Evolutionary conservation across 2,888 invertebrate species (phyloP).

Genomic region (Rotaria macrura): DNA sequence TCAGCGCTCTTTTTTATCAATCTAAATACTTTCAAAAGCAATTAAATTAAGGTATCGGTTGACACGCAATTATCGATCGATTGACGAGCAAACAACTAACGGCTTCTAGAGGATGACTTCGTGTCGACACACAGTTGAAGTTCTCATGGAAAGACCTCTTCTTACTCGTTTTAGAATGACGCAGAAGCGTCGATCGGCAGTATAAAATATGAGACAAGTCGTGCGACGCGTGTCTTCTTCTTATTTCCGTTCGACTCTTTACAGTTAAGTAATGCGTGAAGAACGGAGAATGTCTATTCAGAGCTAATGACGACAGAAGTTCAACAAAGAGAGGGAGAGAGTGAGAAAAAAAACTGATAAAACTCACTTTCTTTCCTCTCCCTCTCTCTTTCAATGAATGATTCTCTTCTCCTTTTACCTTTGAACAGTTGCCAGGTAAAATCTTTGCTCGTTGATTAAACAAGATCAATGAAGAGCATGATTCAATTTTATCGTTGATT

Average conservation of each 20-base stretch:
- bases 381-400: not conserved
- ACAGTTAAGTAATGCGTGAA: not conserved
- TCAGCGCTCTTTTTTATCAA: not conserved
- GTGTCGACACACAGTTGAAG: too few relatives aligned
- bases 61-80: too few relatives aligned
- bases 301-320: not conserved
- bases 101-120: not conserved
- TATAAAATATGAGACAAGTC: not conserved
- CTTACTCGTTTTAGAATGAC: not conserved
- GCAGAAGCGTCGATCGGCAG: not conserved
- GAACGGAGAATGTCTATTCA: not conserved
- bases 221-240: not conserved
- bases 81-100: too few relatives aligned
- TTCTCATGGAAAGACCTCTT: not conserved
- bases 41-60: too few relatives aligned
- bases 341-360: not conserved
- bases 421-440: too few relatives aligned
- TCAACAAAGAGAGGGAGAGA: not conserved
- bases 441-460: too few relatives aligned
- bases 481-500: too few relatives aligned
- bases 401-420: too few relatives aligned
- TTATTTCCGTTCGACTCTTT: not conserved
- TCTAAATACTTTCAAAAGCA: not conserved
- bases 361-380: not conserved
- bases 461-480: too few relatives aligned